Evolutionary conservation across 1,140 invertebrate genomes (phyloP).

Genomic region (Temnothorax nylanderi): DNA sequence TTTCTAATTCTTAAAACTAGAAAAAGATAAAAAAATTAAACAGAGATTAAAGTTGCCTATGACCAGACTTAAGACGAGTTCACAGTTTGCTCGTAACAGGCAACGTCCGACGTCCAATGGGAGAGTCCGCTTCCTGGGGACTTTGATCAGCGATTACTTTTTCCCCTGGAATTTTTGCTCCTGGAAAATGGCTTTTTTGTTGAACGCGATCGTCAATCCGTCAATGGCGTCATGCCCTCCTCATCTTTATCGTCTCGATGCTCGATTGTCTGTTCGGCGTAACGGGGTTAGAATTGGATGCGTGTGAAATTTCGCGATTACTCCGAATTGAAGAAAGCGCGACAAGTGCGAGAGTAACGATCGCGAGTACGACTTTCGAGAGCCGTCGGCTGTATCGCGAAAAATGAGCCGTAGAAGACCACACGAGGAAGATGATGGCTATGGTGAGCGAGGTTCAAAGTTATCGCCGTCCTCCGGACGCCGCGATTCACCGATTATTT

Average conservation of each 20-base stretch:
- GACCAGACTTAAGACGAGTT: too few species aligned
- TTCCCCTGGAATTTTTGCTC: background rate
- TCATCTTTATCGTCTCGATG: background rate
- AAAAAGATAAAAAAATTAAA: too few species aligned
- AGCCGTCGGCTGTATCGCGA: background rate
- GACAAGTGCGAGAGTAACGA: background rate
- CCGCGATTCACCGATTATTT: background rate
- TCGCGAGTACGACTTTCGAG: background rate
- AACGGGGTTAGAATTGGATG: background rate
- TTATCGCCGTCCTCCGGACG: background rate
- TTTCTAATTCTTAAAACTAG: too few species aligned
- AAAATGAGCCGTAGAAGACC: slow-evolving; percentile 91
- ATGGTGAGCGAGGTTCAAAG: slow-evolving; percentile 86
- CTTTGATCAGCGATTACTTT: background rate
- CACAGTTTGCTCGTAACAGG: too few species aligned
- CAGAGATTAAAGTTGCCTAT: too few species aligned
- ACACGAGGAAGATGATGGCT: slow-evolving; percentile 93
- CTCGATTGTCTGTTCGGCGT: background rate
- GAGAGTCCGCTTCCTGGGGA: background rate
- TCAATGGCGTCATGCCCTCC: too few species aligned
- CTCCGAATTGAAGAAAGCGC: background rate
- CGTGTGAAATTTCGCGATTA: background rate
- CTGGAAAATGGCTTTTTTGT: background rate
- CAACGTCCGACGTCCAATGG: background rate
- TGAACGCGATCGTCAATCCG: background rate